Base-by-base conservation (phyloP, 1,140 invertebrate species). In the Phthorimaea operculella region DNA sequence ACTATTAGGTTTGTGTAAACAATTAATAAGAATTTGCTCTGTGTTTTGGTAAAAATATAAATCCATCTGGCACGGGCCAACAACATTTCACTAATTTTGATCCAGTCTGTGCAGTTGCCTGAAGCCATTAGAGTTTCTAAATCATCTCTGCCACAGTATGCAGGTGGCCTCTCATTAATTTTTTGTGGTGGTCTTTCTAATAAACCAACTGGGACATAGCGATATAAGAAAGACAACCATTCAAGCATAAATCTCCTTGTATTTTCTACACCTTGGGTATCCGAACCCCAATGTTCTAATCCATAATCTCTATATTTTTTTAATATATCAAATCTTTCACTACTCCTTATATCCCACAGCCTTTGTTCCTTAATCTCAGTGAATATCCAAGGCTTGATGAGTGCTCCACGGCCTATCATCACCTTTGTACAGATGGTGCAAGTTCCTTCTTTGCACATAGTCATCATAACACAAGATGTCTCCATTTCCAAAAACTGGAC, bases 321-420 rank as follows among this genome's bases (percentile, higher is more conserved):
- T 15, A 99, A 68, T 54, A 99, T 91, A 56, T 99, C 97, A 69
- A 99, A 92, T 71, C 98, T 88, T 84, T 99, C 97, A 5, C 73
- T 79, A 34, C 96, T 94, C 0, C 92, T 92, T 47, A 99, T 97
- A 73, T 99, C 96, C 90, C 95, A 98, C 53, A 95, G 86, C 62
- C 92, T 90, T 68, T 92, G 87, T 72, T 99, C 96, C 85, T 99
- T 98, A 49, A 99, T 98, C 88, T 99, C 98, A 50, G 93, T 96
- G 74, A 99, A 99, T 58, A 99, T 92, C 98, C 98, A 99, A 0
- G 98, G 98, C 75, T 99, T 99, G 33, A 99, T 98, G 11, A 99
- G 83, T 0, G 98, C 98, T 59, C 98, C 98, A 57, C 98, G 88
- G 4, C 93, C 95, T 67, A 97, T 93, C 89, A 96, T 96, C 0